Evolutionary conservation across 92 coral and sea anemone genomes (phyloP).

Genomic region (Galaxea fascicularis): DNA sequence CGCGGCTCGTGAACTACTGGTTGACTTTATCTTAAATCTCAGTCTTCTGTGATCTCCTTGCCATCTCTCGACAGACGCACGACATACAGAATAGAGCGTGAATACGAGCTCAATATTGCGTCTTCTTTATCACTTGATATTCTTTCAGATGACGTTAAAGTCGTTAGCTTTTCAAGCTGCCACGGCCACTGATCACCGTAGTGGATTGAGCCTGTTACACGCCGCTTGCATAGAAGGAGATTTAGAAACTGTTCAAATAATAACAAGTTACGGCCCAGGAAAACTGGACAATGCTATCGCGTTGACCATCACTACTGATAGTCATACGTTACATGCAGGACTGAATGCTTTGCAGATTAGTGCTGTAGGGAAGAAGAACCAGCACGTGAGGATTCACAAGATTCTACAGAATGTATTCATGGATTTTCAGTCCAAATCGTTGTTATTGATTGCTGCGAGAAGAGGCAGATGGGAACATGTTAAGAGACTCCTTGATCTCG

Average conservation of each 20-base stretch:
- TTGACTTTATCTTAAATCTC: too few relatives aligned
- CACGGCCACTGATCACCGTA: constrained; percentile 49
- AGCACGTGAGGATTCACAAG: constrained; percentile 43
- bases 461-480: constrained; percentile 64
- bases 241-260: constrained; percentile 60
- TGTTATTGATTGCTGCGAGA: constrained; percentile 54
- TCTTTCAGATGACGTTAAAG: constrained; percentile 62
- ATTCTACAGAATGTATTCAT: constrained; percentile 32
- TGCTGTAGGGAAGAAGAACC: constrained; percentile 14
- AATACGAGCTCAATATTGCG: not conserved
- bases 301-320: constrained; percentile 49
- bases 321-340: not conserved
- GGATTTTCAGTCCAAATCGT: constrained; percentile 57
- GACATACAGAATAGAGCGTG: not conserved
- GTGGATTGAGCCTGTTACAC: constrained; percentile 73
- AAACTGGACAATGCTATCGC: constrained; percentile 76
- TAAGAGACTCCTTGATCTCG: constrained; percentile 62
- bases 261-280: constrained; percentile 67
- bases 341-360: constrained; percentile 35
- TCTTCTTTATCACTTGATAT: not conserved
- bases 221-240: constrained; percentile 79
- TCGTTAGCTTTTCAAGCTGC: constrained; percentile 67
- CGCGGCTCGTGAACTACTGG: too few relatives aligned
- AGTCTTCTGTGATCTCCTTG: too few relatives aligned
- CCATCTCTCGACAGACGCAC: too few relatives aligned